These are phyloP conservation scores for Cryptosula pallasiana DNA, from an alignment of 2,888 invertebrate genomes.

Conservation along the genomic window DNA sequence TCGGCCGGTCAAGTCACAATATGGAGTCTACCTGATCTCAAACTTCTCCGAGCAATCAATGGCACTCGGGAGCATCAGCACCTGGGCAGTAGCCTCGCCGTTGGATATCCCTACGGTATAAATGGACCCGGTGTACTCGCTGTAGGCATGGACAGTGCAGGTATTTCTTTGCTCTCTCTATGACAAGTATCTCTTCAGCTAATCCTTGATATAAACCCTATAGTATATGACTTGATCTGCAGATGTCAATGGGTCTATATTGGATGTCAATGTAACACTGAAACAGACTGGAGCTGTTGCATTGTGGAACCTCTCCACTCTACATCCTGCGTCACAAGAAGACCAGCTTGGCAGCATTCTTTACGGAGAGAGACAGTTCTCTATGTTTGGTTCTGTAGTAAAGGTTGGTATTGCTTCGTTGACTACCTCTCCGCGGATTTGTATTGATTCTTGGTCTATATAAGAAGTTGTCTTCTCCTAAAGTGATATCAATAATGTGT, in stretches of 20 bases:
- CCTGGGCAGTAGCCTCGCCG: background rate
- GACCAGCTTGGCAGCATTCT: background rate
- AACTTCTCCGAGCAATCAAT: background rate
- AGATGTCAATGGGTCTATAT: constrained; percentile 17
- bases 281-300: background rate
- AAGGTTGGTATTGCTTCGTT: too few relatives aligned
- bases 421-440: too few relatives aligned
- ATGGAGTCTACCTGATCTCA: constrained; percentile 5
- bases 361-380: constrained; percentile 10
- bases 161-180: too few relatives aligned
- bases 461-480: too few relatives aligned
- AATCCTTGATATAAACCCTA: too few relatives aligned
- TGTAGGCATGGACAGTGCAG: background rate
- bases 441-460: too few relatives aligned
- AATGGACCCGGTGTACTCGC: background rate
- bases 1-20: constrained; percentile 31
- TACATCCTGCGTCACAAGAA: background rate
- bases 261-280: background rate
- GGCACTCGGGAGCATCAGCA: background rate
- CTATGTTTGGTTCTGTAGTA: too few relatives aligned
- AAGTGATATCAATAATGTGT: too few relatives aligned
- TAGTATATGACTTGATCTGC: too few relatives aligned
- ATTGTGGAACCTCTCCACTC: background rate
- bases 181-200: too few relatives aligned
- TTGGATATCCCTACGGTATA: background rate